Evolutionary conservation across 2,113 vertebrate genomes (phyloP).

Genomic region (Dicrurus megarhynchus): DNA sequence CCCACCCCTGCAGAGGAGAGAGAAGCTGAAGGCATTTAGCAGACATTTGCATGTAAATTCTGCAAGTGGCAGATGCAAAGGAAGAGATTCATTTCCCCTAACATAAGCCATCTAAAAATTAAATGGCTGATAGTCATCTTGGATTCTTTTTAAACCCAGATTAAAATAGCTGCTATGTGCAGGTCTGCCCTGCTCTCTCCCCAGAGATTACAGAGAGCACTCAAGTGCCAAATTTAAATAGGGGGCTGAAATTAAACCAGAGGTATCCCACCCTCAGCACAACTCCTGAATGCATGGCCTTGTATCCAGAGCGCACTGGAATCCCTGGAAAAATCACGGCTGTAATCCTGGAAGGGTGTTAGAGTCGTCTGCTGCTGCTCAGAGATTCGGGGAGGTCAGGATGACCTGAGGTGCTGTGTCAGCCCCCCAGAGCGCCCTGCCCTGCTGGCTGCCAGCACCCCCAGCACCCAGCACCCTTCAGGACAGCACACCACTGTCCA

Average conservation of each 20-base stretch:
- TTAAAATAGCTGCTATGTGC: background rate
- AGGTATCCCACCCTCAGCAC: background rate
- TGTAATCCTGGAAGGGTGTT: background rate
- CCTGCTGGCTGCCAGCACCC: background rate
- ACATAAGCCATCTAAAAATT: background rate
- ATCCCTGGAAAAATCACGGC: background rate
- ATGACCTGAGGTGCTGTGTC: background rate
- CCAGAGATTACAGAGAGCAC: background rate
- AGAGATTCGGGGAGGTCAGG: background rate
- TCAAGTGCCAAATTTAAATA: background rate
- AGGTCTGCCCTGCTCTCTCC: background rate
- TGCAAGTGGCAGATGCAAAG: background rate
- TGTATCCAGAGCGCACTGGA: background rate
- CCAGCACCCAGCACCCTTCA: background rate
- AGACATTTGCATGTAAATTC: background rate
- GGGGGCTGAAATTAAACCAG: background rate
- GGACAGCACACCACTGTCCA: background rate
- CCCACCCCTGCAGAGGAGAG: background rate
- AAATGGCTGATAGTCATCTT: background rate
- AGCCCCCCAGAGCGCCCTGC: rapidly evolving
- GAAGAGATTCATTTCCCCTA: background rate
- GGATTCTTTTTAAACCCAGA: background rate
- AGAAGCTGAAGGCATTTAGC: background rate
- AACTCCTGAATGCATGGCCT: background rate
- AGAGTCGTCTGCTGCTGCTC: background rate